These are phyloP conservation scores for Esperia sulphurella DNA, from an alignment of 2,888 invertebrate species.

Conservation along the genomic window DNA sequence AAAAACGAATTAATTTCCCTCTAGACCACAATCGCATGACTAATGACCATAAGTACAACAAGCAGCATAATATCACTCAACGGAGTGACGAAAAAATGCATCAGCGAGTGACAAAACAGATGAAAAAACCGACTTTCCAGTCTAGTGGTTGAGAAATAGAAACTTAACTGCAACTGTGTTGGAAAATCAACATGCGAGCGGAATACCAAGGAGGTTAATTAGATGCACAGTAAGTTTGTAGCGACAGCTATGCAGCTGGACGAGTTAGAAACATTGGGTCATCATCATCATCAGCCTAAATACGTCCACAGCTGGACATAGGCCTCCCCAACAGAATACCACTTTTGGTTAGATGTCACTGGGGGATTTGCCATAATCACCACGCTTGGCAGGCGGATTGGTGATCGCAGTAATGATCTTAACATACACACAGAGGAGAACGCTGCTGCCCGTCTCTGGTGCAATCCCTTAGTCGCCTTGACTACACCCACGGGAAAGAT, in stretches of 20 bases:
- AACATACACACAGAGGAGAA: too few species aligned
- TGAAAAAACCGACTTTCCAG: constrained; percentile 43
- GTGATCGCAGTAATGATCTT: too few species aligned
- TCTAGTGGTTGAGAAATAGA: constrained; percentile 52
- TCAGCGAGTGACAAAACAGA: background rate
- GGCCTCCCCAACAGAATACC: too few species aligned
- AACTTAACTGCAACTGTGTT: constrained; percentile 43
- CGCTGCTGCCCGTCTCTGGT: too few species aligned
- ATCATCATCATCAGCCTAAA: too few species aligned
- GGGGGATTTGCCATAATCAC: too few species aligned
- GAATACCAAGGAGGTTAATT: constrained; percentile 14
- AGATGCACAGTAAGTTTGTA: constrained; percentile 2
- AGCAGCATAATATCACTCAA: too few species aligned
- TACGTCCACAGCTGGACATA: too few species aligned
- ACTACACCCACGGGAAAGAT: too few species aligned
- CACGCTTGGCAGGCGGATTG: too few species aligned
- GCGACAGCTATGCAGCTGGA: background rate
- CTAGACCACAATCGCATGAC: background rate
- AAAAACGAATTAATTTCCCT: background rate
- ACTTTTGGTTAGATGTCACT: too few species aligned
- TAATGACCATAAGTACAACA: background rate
- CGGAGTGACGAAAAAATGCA: background rate
- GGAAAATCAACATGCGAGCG: constrained; percentile 15
- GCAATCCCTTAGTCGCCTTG: too few species aligned
- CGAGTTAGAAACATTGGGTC: background rate